phyloP scores from a whole-genome alignment of 2,797 vertebrate species.

The Allobates femoralis region DNA sequence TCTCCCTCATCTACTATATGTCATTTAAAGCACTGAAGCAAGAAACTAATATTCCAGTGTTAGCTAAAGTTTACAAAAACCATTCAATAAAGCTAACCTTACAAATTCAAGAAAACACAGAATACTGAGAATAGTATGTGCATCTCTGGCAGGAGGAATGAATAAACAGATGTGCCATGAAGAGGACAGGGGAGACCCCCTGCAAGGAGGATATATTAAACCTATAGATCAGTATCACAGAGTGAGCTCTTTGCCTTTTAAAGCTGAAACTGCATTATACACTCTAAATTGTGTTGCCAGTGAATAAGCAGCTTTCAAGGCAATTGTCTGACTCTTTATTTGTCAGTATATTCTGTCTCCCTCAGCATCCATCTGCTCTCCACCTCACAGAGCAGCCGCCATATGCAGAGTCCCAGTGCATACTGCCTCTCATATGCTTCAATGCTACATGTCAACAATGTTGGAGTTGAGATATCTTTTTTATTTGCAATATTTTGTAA shows the following conservation, averaged over 20 bases:
- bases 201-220: conserved; percentile 52
- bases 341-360: conserved; percentile 59
- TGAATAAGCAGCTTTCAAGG: conserved; percentile 34
- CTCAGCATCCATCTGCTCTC: conserved; percentile 62
- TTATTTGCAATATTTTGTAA: background rate
- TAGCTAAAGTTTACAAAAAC: background rate
- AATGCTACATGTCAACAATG: conserved; percentile 27
- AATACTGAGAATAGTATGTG: background rate
- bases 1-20: no score
- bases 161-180: conserved; percentile 30
- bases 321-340: conserved; percentile 14
- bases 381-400: conserved; percentile 47
- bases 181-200: conserved; percentile 31
- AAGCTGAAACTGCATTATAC: conserved; percentile 59
- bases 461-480: conserved; percentile 8
- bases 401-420: conserved; percentile 36
- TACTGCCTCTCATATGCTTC: conserved; percentile 46
- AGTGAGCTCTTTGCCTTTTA: conserved; percentile 39
- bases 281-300: conserved; percentile 45
- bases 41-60: background rate
- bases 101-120: background rate
- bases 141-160: background rate
- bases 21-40: no score
- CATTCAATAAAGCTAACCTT: background rate
- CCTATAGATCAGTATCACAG: conserved; percentile 57